phyloP scores from a whole-genome alignment of 2,797 vertebrate genomes.

The Tenualosa thibaudeaui region DNA sequence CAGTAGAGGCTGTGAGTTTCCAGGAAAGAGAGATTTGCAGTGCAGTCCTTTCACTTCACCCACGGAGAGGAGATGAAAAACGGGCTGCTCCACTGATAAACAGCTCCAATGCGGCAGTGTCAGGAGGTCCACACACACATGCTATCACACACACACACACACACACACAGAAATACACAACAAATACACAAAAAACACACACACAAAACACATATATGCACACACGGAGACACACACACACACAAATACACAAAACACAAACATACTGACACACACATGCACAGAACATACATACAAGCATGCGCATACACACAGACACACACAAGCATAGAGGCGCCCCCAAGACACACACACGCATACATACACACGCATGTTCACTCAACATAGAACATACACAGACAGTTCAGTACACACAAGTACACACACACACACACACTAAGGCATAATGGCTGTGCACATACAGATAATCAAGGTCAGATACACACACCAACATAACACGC shows the following conservation, averaged over 20 bases:
- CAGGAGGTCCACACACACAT: not conserved
- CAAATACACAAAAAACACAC: not conserved
- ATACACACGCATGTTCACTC: too few species aligned
- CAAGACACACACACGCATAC: too few species aligned
- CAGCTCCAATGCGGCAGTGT: not conserved
- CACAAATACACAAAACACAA: too few species aligned
- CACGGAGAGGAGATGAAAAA: conserved; percentile 46
- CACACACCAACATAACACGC: too few species aligned
- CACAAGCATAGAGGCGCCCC: not conserved
- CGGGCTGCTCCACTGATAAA: conserved; percentile 30
- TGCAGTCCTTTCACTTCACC: conserved; percentile 45
- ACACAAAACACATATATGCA: not conserved
- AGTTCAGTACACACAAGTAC: not conserved
- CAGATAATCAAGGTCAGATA: too few species aligned
- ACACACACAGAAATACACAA: too few species aligned
- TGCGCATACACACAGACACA: not conserved
- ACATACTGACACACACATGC: too few species aligned
- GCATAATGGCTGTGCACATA: too few species aligned
- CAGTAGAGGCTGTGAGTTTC: conserved; percentile 44
- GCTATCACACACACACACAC: not conserved
- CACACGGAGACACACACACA: too few species aligned
- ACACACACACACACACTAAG: not conserved
- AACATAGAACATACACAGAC: not conserved
- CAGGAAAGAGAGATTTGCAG: conserved; percentile 44
- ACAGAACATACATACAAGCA: not conserved